Percentiles rank a stretch among this genome's conserved stretches.
phyloP scores from a whole-genome alignment of 1,140 invertebrate genomes.

The Reticulitermes speratus region DNA sequence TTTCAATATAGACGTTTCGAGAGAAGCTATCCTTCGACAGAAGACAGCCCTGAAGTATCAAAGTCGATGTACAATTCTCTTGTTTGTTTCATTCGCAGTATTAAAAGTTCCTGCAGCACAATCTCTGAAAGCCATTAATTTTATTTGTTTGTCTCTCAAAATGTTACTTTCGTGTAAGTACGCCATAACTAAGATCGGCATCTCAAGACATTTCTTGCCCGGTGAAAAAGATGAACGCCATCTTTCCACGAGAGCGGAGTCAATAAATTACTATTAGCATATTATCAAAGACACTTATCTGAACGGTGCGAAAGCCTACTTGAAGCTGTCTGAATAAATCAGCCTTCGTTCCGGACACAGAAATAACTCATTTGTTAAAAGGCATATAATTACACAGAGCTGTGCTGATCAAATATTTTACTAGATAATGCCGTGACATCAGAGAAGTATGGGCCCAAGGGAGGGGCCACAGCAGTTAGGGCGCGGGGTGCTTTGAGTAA shows the following conservation, averaged over 20 bases:
- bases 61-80: not conserved
- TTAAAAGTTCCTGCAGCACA: not conserved
- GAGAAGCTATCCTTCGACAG: too few species aligned
- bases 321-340: constrained; percentile 27
- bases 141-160: constrained; percentile 2
- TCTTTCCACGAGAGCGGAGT: constrained; percentile 24
- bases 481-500: constrained; percentile 12
- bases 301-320: constrained; percentile 27
- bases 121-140: not conserved
- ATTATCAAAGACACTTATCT: constrained; percentile 33
- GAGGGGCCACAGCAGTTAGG: not conserved
- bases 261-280: constrained; percentile 34
- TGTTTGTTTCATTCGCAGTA: not conserved
- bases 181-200: constrained; percentile 3
- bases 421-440: constrained; percentile 27
- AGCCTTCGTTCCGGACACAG: constrained; percentile 22
- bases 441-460: constrained; percentile 14
- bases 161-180: constrained; percentile 8
- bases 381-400: constrained; percentile 31
- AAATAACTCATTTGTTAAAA: constrained; percentile 34
- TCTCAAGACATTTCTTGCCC: constrained; percentile 5
- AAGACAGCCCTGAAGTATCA: not conserved
- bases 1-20: too few species aligned
- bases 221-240: constrained; percentile 25
- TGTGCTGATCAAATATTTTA: constrained; percentile 32